Evolutionary conservation across 1,140 invertebrate species (phyloP).

Genomic region (Bactericera cockerelli): DNA sequence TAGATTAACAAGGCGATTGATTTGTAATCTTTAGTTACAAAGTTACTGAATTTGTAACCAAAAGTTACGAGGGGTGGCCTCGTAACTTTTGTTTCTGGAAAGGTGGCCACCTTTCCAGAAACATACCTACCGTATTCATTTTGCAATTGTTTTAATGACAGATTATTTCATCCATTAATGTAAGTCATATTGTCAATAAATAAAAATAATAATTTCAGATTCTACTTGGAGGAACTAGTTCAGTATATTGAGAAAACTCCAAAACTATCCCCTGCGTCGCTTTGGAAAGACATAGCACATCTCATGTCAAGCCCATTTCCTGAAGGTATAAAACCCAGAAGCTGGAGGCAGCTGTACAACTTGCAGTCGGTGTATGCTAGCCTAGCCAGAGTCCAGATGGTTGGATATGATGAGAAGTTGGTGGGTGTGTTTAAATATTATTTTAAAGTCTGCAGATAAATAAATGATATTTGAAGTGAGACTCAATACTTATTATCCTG

Average conservation of each 20-base stretch:
- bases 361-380: conserved; percentile 63
- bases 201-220: conserved; percentile 37
- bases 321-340: conserved; percentile 58
- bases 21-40: no score
- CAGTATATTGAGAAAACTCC: conserved; percentile 78
- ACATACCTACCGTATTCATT: no score
- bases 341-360: conserved; percentile 81
- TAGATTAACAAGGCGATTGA: no score
- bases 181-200: no score
- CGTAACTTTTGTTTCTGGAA: no score
- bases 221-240: conserved; percentile 89
- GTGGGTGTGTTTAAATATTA: conserved; percentile 34
- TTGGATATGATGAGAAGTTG: conserved; percentile 90
- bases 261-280: conserved; percentile 48
- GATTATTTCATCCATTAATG: no score
- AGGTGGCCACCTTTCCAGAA: no score
- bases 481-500: background rate
- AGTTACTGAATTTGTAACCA: no score
- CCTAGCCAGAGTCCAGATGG: conserved; percentile 73
- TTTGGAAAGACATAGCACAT: conserved; percentile 76
- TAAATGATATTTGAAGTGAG: no score
- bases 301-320: conserved; percentile 63
- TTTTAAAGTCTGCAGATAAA: background rate
- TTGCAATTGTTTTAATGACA: no score
- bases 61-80: no score